Evolutionary conservation across 2,113 vertebrate species (phyloP).

Genomic region (Pogonocichla stellata): DNA sequence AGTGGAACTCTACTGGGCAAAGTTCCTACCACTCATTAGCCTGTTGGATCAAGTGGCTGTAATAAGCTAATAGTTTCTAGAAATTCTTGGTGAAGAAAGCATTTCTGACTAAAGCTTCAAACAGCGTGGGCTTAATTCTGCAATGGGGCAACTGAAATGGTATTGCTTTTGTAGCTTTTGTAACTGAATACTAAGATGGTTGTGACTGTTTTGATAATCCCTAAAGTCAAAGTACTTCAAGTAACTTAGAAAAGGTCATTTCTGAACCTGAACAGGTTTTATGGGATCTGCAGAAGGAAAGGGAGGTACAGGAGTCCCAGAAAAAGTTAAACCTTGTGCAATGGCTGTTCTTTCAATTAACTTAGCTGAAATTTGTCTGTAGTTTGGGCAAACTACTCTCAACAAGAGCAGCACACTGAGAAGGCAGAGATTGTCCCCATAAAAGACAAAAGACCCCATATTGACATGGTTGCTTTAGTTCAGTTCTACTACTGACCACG

Average conservation of each 20-base stretch:
- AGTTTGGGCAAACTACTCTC: background rate
- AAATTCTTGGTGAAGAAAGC: background rate
- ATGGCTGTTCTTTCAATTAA: background rate
- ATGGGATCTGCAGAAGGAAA: background rate
- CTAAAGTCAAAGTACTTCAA: background rate
- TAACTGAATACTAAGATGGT: background rate
- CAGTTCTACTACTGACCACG: background rate
- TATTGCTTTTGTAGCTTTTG: background rate
- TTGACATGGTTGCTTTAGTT: background rate
- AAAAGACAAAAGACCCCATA: background rate
- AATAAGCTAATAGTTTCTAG: background rate
- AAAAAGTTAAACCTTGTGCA: background rate
- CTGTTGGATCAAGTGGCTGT: background rate
- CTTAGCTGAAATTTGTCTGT: background rate
- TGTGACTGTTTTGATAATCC: background rate
- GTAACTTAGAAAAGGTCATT: background rate
- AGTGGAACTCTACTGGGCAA: background rate
- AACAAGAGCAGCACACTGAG: background rate
- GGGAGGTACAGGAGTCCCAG: background rate
- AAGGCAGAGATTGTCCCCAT: background rate
- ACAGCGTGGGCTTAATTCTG: background rate
- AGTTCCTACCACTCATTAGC: background rate
- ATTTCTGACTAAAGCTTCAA: background rate
- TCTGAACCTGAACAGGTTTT: background rate
- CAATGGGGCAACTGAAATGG: background rate